These are phyloP conservation scores for Neotoxoptera formosana DNA, from an alignment of 1,140 invertebrate species.

Conservation along the genomic window DNA sequence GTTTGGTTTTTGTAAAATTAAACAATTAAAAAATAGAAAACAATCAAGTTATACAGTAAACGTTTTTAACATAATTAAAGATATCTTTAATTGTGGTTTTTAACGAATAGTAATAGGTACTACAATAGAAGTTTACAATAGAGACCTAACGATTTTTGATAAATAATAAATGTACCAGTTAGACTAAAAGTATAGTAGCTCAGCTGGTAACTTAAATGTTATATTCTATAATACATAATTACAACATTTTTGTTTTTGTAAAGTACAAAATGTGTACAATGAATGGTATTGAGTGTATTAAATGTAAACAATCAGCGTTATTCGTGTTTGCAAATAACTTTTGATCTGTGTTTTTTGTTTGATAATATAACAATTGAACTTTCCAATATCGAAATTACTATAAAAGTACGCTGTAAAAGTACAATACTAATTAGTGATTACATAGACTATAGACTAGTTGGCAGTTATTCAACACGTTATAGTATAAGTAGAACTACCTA, in stretches of 20 bases:
- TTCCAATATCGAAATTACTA: not conserved
- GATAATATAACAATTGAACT: not conserved
- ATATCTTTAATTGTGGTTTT: not conserved
- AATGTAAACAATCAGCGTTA: not conserved
- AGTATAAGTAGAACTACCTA: not conserved
- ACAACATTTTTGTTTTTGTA: not conserved
- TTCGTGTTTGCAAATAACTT: not conserved
- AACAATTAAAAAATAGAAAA: not conserved
- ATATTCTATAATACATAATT: not conserved
- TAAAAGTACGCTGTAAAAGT: conserved; percentile 4
- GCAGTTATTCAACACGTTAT: not conserved
- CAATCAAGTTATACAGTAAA: not conserved
- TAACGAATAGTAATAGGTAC: not conserved
- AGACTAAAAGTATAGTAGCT: not conserved
- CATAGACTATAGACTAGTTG: not conserved
- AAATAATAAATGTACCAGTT: not conserved
- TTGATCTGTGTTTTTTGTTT: not conserved
- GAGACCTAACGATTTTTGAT: not conserved
- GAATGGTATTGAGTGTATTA: not conserved
- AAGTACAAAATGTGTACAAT: not conserved
- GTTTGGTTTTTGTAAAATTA: not conserved
- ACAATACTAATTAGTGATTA: conserved; percentile 6
- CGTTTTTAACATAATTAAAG: not conserved
- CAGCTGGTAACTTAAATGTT: not conserved
- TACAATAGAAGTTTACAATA: not conserved